These are phyloP conservation scores for Eclectus roratus DNA, from an alignment of 2,113 vertebrate genomes.

Conservation along the genomic window DNA sequence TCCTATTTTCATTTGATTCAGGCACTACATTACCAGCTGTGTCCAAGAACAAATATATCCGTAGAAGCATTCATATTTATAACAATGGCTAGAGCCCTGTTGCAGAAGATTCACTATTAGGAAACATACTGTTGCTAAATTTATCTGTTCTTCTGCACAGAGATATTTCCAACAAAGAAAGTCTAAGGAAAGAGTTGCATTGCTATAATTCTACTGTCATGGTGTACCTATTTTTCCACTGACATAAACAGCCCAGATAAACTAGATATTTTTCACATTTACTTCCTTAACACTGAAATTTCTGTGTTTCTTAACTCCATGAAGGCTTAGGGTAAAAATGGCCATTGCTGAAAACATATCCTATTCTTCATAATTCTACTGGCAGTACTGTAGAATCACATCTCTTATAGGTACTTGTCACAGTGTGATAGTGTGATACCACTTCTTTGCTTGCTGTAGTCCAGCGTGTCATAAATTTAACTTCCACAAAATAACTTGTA, in stretches of 20 bases:
- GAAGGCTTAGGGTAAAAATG: background rate
- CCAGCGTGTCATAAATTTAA: background rate
- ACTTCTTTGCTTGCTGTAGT: background rate
- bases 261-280: background rate
- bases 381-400: background rate
- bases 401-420: background rate
- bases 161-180: background rate
- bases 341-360: background rate
- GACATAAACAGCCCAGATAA: background rate
- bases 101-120: background rate
- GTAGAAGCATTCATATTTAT: background rate
- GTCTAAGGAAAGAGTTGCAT: background rate
- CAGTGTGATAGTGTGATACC: background rate
- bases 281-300: background rate
- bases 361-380: background rate
- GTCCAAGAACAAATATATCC: background rate
- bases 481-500: background rate
- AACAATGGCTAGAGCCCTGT: background rate
- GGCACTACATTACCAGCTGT: background rate
- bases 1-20: conserved; percentile 9
- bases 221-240: background rate
- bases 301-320: background rate
- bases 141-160: background rate
- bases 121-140: background rate
- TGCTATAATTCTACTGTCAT: background rate